A percentile compares a stretch with the other conserved stretches of the same genome.
phyloP scores from a whole-genome alignment of 2,888 invertebrate species.

The Eupeodes latifasciatus region DNA sequence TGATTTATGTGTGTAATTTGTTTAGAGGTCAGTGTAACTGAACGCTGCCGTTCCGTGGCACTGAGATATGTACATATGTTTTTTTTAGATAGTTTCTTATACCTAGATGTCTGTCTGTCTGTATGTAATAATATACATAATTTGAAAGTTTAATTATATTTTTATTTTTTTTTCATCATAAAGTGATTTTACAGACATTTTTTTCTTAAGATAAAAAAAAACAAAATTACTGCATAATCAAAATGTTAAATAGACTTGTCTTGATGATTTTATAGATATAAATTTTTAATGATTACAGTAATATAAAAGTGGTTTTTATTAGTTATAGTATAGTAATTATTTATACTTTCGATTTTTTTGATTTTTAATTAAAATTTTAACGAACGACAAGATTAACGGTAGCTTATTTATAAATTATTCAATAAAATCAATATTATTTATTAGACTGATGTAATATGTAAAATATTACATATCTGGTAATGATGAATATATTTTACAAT shows the following conservation, averaged over 20 bases:
- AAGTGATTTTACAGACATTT: neutral
- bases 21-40: conserved; percentile 76
- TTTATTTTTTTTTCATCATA: neutral
- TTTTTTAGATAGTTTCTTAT: conserved; percentile 36
- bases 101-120: neutral
- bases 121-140: conserved; percentile 36
- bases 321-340: conserved; percentile 12
- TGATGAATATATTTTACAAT: neutral
- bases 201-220: neutral
- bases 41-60: conserved; percentile 55
- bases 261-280: neutral
- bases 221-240: conserved; percentile 10
- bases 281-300: conserved; percentile 57
- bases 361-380: conserved; percentile 3
- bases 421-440: conserved; percentile 1
- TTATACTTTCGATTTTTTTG: conserved; percentile 5
- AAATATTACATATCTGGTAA: neutral
- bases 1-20: conserved; percentile 76
- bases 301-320: conserved; percentile 49
- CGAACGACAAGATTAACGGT: conserved; percentile 42
- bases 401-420: conserved; percentile 12
- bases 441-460: neutral
- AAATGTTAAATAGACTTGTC: conserved; percentile 18
- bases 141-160: conserved; percentile 67
- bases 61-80: conserved; percentile 52